Evolutionary conservation across 2,888 invertebrate species (phyloP), one percentile per base, ranked within the genome.

Genomic region (Tribolium freemani): DNA sequence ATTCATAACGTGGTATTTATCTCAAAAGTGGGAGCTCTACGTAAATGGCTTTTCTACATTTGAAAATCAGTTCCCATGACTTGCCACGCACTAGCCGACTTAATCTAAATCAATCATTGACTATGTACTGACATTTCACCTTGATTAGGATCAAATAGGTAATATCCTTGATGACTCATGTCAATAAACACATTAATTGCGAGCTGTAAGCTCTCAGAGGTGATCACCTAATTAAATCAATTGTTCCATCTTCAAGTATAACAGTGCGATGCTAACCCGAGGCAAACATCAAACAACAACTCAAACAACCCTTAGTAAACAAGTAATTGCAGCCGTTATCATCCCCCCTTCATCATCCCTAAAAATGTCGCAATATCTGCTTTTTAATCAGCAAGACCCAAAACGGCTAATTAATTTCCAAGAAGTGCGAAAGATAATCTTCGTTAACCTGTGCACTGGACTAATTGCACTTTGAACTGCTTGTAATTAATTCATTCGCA

Each of bases 61-160:
- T 79, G 73, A 75, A 74, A 82, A 78, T 79, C 80, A 82, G 78
- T 81, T 82, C 82, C 81, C 82, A 82, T 82, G 82, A 82, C 81
- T 80, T 77, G 77, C 77, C 75, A 74, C 69, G 73, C 74, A 72
- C 74, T 68, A 26, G 67, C 69, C 75, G 78, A 76, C 75, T 80
- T 75, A 71, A 75, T 78, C 75, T 79, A 80, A 81, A 81, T 81
- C 78, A 82, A 75, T 79, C 74, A 66, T 51, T 71, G 74, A 73
- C 69, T 45, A 30, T 13, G 70, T 77, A 77, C 76, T 73, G 80
- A 75, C 73, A 78, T 82, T 81, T 81, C 76, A 77, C 81, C 82
- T 82, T 82, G 79, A 79, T 76, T 74, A 38, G 72, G 71, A 64
- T 69, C 74, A 58, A 74, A 75, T 61, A 31, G 9, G 21, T 11